Evolutionary conservation across 2,888 invertebrate species (phyloP).

Genomic region (Serrognathus titanus): DNA sequence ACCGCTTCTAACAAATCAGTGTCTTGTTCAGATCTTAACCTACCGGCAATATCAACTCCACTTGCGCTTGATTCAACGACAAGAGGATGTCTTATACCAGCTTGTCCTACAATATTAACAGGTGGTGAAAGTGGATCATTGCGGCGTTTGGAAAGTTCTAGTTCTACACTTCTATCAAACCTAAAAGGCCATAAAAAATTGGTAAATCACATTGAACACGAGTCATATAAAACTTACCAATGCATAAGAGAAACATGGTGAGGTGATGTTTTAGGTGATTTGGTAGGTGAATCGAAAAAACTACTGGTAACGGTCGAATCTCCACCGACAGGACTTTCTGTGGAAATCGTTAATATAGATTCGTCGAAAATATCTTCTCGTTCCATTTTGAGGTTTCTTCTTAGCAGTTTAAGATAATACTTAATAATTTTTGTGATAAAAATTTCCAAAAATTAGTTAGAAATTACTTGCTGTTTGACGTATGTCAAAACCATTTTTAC

Average conservation of each 20-base stretch:
- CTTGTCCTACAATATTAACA: conserved; percentile 6
- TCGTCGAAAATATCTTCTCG: neutral
- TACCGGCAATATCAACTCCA: conserved; percentile 37
- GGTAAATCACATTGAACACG: neutral
- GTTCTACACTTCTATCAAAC: conserved; percentile 26
- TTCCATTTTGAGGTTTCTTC: neutral
- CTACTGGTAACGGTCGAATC: neutral
- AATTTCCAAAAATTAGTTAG: too few relatives aligned
- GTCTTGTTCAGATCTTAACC: conserved; percentile 35
- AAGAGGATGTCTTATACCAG: conserved; percentile 11
- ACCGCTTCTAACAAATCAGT: conserved; percentile 48
- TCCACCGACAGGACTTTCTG: neutral
- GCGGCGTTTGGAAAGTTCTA: conserved; percentile 22
- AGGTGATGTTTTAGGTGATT: neutral
- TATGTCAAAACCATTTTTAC: too few relatives aligned
- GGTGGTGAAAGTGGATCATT: conserved; percentile 9
- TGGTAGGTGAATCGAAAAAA: neutral
- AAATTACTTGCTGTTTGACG: too few relatives aligned
- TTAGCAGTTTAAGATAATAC: neutral
- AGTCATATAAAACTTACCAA: neutral
- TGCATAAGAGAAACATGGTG: conserved; percentile 3
- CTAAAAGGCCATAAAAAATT: conserved; percentile 2
- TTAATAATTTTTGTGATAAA: too few relatives aligned
- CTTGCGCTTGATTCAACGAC: conserved; percentile 39
- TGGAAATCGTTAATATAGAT: neutral